These are phyloP conservation scores for Tympanuchus pallidicinctus DNA, from an alignment of 2,113 vertebrate genomes.

Conservation along the genomic window DNA sequence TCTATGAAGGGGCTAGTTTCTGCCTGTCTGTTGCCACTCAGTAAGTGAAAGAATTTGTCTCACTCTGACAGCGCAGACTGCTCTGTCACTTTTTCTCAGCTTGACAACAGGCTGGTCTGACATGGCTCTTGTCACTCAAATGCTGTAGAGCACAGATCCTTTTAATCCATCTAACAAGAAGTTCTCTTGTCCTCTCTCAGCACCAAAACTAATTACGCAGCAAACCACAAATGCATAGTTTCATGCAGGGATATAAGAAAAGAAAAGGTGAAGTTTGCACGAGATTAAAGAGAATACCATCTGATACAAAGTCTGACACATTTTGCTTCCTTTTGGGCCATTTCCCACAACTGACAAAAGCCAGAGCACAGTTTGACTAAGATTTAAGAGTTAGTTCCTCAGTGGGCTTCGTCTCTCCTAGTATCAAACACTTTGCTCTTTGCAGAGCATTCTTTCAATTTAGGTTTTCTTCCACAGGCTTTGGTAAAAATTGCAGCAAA, in stretches of 20 bases:
- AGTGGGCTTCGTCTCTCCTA: not conserved
- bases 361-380: not conserved
- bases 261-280: constrained; percentile 7
- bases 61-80: not conserved
- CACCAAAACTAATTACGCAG: constrained; percentile 53
- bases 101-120: constrained; percentile 64
- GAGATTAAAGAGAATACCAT: not conserved
- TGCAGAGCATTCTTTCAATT: not conserved
- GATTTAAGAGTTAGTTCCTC: not conserved
- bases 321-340: not conserved
- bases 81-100: not conserved
- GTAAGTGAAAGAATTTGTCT: not conserved
- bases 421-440: not conserved
- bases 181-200: constrained; percentile 56
- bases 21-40: constrained; percentile 66
- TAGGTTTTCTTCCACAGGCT: not conserved
- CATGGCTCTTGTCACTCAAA: constrained; percentile 66
- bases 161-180: constrained; percentile 62
- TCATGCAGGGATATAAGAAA: not conserved
- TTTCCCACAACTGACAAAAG: not conserved
- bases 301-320: not conserved
- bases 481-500: not conserved
- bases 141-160: constrained; percentile 29
- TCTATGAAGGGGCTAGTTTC: constrained; percentile 75
- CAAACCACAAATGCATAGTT: constrained; percentile 54